Percentiles rank a stretch among this genome's conserved stretches.
These are phyloP conservation scores for Periophthalmus modestus DNA, from an alignment of 2,113 vertebrate species.

Conservation along the genomic window DNA sequence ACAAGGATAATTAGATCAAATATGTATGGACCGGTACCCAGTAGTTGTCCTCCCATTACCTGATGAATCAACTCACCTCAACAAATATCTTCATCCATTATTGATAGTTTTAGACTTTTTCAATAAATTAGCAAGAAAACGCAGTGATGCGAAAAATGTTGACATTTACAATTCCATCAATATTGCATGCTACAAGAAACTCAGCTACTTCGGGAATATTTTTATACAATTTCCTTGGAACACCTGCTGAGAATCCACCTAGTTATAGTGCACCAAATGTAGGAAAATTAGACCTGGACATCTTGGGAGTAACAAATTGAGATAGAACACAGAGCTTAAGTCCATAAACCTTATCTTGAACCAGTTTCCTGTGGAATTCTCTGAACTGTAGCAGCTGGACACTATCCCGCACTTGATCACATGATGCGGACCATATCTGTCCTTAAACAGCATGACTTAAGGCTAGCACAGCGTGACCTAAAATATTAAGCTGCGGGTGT, in stretches of 20 bases:
- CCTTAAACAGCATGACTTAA: neutral
- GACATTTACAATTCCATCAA: conserved; percentile 71
- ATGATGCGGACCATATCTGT: conserved; percentile 1
- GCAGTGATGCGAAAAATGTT: conserved; percentile 49
- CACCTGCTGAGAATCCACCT: neutral
- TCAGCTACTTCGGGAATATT: conserved; percentile 2
- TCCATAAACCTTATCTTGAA: conserved; percentile 27
- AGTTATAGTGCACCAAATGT: neutral
- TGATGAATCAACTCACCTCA: conserved; percentile 8
- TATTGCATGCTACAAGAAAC: conserved; percentile 43
- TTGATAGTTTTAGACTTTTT: conserved; percentile 57
- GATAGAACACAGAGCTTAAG: neutral
- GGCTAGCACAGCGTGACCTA: neutral
- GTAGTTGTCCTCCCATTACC: neutral
- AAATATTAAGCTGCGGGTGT: conserved; percentile 32
- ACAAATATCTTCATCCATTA: conserved; percentile 62
- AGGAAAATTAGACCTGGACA: neutral
- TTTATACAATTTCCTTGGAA: conserved; percentile 12
- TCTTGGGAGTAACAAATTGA: neutral
- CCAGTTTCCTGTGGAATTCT: conserved; percentile 25
- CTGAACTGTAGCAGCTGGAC: conserved; percentile 35
- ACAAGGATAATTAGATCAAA: neutral
- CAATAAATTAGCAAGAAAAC: conserved; percentile 61
- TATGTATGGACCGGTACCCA: neutral
- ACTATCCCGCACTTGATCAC: conserved; percentile 22